phyloP scores from a whole-genome alignment of 2,113 vertebrate species.

The Paralichthys olivaceus region DNA sequence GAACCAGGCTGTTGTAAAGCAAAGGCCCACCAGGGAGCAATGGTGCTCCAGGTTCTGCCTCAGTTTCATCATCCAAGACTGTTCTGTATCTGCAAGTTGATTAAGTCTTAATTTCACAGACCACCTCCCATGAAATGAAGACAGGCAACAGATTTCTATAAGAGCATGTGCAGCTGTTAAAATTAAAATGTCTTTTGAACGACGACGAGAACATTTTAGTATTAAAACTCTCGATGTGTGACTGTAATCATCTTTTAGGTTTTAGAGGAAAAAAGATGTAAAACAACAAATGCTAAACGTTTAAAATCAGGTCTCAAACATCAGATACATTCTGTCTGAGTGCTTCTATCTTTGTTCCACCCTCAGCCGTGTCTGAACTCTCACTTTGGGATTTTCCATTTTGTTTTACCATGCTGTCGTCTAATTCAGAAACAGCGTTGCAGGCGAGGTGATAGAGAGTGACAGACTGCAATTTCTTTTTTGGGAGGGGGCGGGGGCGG shows the following conservation, averaged over 20 bases:
- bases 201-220: not conserved
- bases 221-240: not conserved
- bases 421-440: conserved; percentile 37
- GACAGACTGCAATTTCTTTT: conserved; percentile 21
- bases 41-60: conserved; percentile 22
- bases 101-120: conserved; percentile 8
- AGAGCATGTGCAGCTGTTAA: not conserved
- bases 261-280: not conserved
- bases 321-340: too few relatives aligned
- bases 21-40: conserved; percentile 62
- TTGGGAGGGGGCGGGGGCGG: not conserved
- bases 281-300: not conserved
- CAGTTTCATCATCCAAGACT: not conserved
- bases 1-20: conserved; percentile 9
- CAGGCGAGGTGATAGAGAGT: conserved; percentile 15
- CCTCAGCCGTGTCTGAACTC: not conserved
- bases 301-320: not conserved
- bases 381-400: conserved; percentile 4
- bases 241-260: not conserved
- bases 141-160: not conserved
- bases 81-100: not conserved
- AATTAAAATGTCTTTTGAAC: not conserved
- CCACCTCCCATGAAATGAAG: conserved; percentile 12
- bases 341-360: not conserved
- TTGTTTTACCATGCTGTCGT: conserved; percentile 12